Evolutionary conservation across 2,113 vertebrate species (phyloP).

Genomic region (Thymallus thymallus): DNA sequence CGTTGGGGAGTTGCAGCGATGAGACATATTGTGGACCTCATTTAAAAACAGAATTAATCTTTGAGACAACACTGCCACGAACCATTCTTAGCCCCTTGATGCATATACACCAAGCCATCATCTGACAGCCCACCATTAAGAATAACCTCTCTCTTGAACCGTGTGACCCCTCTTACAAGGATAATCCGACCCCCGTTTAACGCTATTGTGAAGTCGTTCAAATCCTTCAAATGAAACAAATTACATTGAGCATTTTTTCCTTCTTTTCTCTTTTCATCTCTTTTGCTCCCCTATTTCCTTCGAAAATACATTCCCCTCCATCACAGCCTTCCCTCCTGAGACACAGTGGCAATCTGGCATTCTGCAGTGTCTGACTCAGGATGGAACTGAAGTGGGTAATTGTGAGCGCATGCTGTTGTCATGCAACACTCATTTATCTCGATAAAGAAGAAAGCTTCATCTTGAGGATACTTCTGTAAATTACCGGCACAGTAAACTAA

Average conservation of each 20-base stretch:
- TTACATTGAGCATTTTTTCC: background rate
- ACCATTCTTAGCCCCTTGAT: background rate
- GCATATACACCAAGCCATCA: background rate
- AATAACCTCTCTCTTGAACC: constrained; percentile 15
- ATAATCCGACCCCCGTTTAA: constrained; percentile 8
- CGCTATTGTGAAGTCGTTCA: constrained; percentile 9
- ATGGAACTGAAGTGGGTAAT: constrained; percentile 29
- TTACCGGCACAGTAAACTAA: constrained; percentile 35
- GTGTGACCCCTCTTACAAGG: constrained; percentile 7
- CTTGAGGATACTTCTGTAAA: constrained; percentile 50
- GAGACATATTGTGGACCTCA: background rate
- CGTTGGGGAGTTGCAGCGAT: too few species aligned
- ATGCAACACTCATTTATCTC: constrained; percentile 53
- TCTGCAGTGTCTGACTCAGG: constrained; percentile 13
- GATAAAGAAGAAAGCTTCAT: constrained; percentile 49
- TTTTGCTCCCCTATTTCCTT: constrained; percentile 7
- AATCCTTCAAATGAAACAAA: constrained; percentile 27
- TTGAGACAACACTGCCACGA: background rate
- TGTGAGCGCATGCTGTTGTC: constrained; percentile 40
- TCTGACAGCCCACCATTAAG: constrained; percentile 15
- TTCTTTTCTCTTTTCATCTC: constrained; percentile 4
- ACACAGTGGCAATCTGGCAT: constrained; percentile 14
- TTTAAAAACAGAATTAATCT: background rate
- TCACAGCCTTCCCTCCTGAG: constrained; percentile 3
- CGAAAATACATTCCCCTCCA: background rate